Evolutionary conservation across 2,888 invertebrate species (phyloP).

Genomic region (Melinaea marsaeus): DNA sequence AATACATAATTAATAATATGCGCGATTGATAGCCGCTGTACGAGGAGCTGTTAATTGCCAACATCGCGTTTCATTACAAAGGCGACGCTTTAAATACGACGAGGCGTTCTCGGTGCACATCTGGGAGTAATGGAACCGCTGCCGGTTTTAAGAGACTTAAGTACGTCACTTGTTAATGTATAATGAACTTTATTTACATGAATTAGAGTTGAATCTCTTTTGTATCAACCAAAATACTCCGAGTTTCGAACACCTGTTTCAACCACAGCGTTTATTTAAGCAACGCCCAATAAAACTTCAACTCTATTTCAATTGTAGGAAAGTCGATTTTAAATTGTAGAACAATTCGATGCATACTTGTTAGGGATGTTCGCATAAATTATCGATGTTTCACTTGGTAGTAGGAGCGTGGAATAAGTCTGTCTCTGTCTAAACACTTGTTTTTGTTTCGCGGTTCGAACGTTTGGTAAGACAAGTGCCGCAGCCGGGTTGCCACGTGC

Average conservation of each 20-base stretch:
- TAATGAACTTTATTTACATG: slow-evolving; percentile 22
- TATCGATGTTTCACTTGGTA: slow-evolving; percentile 72
- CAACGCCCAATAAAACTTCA: slow-evolving; percentile 34
- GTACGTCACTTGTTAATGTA: slow-evolving; percentile 16
- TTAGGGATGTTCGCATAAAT: slow-evolving; percentile 77
- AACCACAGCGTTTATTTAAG: slow-evolving; percentile 62
- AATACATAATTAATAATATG: slow-evolving; percentile 13
- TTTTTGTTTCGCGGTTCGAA: slow-evolving; percentile 66
- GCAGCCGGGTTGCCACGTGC: slow-evolving; percentile 48
- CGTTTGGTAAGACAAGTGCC: slow-evolving; percentile 59
- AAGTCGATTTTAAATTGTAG: slow-evolving; percentile 37
- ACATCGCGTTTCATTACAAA: slow-evolving; percentile 61
- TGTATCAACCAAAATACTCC: slow-evolving; percentile 42
- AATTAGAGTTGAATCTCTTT: slow-evolving; percentile 31
- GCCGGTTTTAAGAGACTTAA: slow-evolving; percentile 41
- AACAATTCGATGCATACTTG: slow-evolving; percentile 58
- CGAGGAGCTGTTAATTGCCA: slow-evolving; percentile 62
- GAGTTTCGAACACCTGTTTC: slow-evolving; percentile 73
- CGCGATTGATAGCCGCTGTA: slow-evolving; percentile 34
- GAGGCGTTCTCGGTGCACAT: slow-evolving; percentile 70
- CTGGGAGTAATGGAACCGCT: slow-evolving; percentile 68
- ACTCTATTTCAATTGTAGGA: slow-evolving; percentile 18
- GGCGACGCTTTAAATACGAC: slow-evolving; percentile 62
- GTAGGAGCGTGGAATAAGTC: slow-evolving; percentile 52
- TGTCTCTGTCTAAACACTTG: slow-evolving; percentile 67